Base-by-base conservation (phyloP, 2,113 vertebrate species). In the Chionis minor region DNA sequence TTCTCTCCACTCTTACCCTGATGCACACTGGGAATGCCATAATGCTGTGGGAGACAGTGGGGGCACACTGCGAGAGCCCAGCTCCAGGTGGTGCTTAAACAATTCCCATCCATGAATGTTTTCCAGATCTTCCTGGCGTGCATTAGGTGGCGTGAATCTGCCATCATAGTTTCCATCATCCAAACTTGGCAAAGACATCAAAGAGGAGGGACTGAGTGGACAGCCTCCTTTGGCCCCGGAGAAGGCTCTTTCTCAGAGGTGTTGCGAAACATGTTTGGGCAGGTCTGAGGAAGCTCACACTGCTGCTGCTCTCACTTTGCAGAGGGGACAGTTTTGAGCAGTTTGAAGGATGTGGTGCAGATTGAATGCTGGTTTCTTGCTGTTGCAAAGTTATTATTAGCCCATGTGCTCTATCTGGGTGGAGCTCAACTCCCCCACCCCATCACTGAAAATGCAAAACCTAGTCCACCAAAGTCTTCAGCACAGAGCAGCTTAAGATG, bases 211-310 rank as follows among this genome's bases (percentile, higher is more conserved):
- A 18, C 32, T 40, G 12, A 58, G 55, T 23, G 33, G 30, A 38
- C 21, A 35, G 8, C 4, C 4, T 5, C 6, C 3, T 27, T 26
- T 2, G 1, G 10, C 24, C 40, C 17, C 47, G 45, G 30, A 14
- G 47, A 83, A 65, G 18, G 4, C 6, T 38, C 7, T 72, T 82
- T 47, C 45, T 70, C 45, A 28, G 27, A 42, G 7, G 1, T 14
- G 23, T 8, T 61, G 28, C 81, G 69, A 77, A 66, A 32, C 0
- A 0, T 0, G 2, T 32, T 56, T 75, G 18, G 12, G 27, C 26
- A 82, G 42, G 49, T 51, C 66, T 63, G 38, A 69, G 44, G 61
- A 54, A 83, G 14, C 22, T 69, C 19, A 58, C 22, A 3, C 8
- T 38, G 35, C 51, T 59, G 19, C 42, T 30, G 15, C 18, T 52